A percentile compares a stretch with the other conserved stretches of the same genome.
These are phyloP conservation scores for Papilio dardanus DNA, from an alignment of 1,140 invertebrate species.

Conservation along the genomic window DNA sequence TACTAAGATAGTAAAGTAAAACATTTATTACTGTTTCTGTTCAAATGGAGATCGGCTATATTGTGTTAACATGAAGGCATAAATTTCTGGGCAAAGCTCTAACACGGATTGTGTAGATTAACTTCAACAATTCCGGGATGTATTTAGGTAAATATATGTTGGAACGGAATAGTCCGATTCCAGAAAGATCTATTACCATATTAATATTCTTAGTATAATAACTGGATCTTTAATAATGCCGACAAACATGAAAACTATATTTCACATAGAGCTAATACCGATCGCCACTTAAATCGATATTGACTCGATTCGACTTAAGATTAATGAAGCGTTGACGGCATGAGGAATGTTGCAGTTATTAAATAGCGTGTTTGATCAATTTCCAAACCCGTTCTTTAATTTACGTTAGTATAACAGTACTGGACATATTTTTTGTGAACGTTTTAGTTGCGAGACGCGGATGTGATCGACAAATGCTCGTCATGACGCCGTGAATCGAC, in stretches of 20 bases:
- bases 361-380: conserved; percentile 43
- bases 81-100: conserved; percentile 36
- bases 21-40: not conserved
- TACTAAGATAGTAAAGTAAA: no score
- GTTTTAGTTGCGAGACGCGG: conserved; percentile 29
- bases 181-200: not conserved
- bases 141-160: not conserved
- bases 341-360: conserved; percentile 48
- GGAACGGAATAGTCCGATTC: not conserved
- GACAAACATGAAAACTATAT: not conserved
- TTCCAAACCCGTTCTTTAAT: conserved; percentile 40
- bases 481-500: conserved; percentile 26
- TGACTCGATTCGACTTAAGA: conserved; percentile 17
- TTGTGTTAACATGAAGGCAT: not conserved
- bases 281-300: conserved; percentile 20
- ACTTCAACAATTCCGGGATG: conserved; percentile 11
- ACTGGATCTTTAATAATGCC: not conserved
- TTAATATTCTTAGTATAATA: not conserved
- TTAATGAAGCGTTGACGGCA: conserved; percentile 41
- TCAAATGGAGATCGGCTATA: not conserved
- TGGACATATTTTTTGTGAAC: conserved; percentile 13
- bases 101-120: conserved; percentile 42
- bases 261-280: conserved; percentile 5
- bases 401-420: conserved; percentile 44
- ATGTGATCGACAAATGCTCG: conserved; percentile 24